These are phyloP conservation scores for Steatocranus sp. DNA, from an alignment of 2,797 vertebrate species.

Conservation along the genomic window DNA sequence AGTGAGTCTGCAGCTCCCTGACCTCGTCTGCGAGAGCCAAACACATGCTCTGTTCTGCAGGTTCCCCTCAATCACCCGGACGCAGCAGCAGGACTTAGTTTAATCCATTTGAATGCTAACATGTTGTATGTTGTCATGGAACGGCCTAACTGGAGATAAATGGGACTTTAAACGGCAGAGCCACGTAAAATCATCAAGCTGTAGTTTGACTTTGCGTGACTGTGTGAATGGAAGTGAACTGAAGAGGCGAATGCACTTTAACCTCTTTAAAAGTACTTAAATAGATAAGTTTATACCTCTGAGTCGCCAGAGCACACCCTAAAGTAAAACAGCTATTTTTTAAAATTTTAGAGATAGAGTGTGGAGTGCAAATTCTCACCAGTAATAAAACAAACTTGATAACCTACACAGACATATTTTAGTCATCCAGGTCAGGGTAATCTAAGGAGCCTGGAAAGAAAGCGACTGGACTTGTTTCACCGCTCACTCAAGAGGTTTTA, in stretches of 20 bases:
- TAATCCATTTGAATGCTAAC: conserved; percentile 28
- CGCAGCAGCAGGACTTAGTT: background rate
- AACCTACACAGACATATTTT: background rate
- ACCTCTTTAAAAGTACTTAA: background rate
- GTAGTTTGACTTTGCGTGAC: background rate
- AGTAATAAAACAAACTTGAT: background rate
- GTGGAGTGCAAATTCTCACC: background rate
- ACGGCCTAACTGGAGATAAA: background rate
- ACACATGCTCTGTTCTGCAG: conserved; percentile 53
- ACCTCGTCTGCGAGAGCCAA: conserved; percentile 38
- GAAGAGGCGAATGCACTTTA: background rate
- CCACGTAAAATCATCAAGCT: background rate
- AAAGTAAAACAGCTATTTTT: background rate
- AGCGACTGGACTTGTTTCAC: background rate
- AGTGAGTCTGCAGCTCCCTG: conserved; percentile 25
- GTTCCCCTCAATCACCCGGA: conserved; percentile 2
- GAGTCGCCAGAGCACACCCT: background rate
- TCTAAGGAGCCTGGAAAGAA: background rate
- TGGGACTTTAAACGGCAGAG: conserved; percentile 3
- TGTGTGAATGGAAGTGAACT: background rate
- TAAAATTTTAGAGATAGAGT: background rate
- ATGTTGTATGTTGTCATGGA: conserved; percentile 13
- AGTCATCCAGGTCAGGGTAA: background rate
- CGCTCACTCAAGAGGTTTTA: background rate
- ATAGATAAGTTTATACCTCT: background rate